Evolutionary conservation across 2,888 invertebrate genomes (phyloP).

Genomic region (Odontocolon sp.): DNA sequence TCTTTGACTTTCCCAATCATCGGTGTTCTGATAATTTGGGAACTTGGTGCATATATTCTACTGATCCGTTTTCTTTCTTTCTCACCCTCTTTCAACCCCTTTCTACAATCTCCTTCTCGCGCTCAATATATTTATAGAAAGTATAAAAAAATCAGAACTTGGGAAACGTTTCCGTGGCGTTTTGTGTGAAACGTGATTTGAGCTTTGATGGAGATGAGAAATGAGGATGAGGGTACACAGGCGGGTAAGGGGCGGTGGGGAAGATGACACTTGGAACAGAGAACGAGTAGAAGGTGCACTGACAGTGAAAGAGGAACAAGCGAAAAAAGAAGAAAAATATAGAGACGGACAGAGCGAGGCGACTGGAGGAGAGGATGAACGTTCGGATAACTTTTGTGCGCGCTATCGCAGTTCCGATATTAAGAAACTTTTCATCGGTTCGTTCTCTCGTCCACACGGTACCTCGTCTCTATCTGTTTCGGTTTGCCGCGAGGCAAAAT

Average conservation of each 20-base stretch:
- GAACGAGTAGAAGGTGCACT: background rate
- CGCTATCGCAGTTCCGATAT: slow-evolving; percentile 70
- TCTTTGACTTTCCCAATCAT: slow-evolving; percentile 37
- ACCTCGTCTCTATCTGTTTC: background rate
- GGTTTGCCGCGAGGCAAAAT: slow-evolving; percentile 48
- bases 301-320: slow-evolving; percentile 26
- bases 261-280: background rate
- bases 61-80: background rate
- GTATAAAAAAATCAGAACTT: slow-evolving; percentile 18
- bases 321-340: slow-evolving; percentile 39
- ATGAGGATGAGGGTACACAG: background rate
- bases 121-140: background rate
- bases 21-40: slow-evolving; percentile 12
- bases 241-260: background rate
- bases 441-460: slow-evolving; percentile 30
- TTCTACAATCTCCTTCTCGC: too few species aligned
- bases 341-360: slow-evolving; percentile 27
- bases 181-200: slow-evolving; percentile 26
- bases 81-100: background rate
- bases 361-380: slow-evolving; percentile 40
- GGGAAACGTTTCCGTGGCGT: slow-evolving; percentile 7
- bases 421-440: slow-evolving; percentile 77
- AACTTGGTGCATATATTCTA: slow-evolving; percentile 26
- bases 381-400: slow-evolving; percentile 52
- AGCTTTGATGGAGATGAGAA: slow-evolving; percentile 11